Base-by-base conservation (phyloP, 1,140 invertebrate species). In the Dendrolimus kikuchii region DNA sequence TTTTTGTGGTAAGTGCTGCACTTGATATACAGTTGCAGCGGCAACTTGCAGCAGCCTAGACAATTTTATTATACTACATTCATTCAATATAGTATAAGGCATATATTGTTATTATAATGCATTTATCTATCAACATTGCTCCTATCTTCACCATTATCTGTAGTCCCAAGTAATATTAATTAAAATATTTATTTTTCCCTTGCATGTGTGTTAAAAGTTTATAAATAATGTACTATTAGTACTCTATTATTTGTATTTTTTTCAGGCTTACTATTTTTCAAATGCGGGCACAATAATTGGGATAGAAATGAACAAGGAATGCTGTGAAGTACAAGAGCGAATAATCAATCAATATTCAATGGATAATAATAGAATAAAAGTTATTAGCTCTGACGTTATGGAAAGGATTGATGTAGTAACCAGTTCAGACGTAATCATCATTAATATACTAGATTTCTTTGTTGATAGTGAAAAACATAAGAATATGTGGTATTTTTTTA, bases 401-500 rank as follows among this genome's bases (percentile, higher is more conserved):
- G 83, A 90, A 5, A 78, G 81, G 61, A 61, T 78, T 51, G 88
- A 92, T 57, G 62, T 92, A 46, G 66, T 93, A 23, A 57, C 87
- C 40, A 70, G 64, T 43, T 88, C 90, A 39, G 86, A 93, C 74
- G 87, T 92, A 9, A 87, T 92, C 51, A 75, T 92, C 10, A 90
- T 92, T 57, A 93, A 92, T 77, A 88, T 90, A 6, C 89, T 92
- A 69, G 92, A 92, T 67, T 92, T 92, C 74, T 92, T 92, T 83
- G 73, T 91, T 53, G 64, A 89, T 42, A 56, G 76, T 53, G 75
- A 87, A 8, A 82, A 89, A 42, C 91, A 92, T 69, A 87, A 78
- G 54, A 53, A 89, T 59, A 88, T 91, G 49, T 93, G 92, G 92
- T 74, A 76, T 58, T 92, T 90, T 68, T 83, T 92, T 3, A 89